A percentile compares a stretch with the other conserved stretches of the same genome.
Conservation (phyloP, 2,888 invertebrate species). For the Nomada hirtipes region DNA sequence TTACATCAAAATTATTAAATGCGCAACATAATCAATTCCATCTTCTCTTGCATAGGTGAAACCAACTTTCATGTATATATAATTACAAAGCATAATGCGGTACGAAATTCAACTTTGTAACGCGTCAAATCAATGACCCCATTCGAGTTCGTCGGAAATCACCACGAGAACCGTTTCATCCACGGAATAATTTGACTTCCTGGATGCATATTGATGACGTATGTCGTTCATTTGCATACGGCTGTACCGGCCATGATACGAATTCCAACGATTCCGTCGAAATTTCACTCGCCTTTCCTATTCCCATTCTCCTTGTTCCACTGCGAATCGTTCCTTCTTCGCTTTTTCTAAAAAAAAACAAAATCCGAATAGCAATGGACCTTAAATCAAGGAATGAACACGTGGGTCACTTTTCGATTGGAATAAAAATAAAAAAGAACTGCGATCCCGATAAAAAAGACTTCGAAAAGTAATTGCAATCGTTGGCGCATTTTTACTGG, state of each 20-base stretch:
- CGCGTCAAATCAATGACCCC: constrained; percentile 25
- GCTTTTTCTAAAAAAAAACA: constrained; percentile 34
- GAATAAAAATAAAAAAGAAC: constrained; percentile 5
- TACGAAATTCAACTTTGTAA: constrained; percentile 10
- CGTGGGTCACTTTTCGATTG: constrained; percentile 40
- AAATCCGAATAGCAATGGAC: constrained; percentile 58
- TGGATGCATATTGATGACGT: constrained; percentile 74
- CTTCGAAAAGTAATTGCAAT: constrained; percentile 39
- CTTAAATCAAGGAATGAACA: constrained; percentile 38
- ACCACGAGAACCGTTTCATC: constrained; percentile 45
- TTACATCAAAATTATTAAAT: too few relatives aligned
- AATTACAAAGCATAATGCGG: neutral
- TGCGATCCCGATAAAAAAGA: neutral
- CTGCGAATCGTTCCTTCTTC: neutral
- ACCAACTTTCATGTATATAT: neutral
- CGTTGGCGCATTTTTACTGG: constrained; percentile 61
- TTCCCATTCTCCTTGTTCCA: neutral
- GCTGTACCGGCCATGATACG: constrained; percentile 35
- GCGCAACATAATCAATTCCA: neutral
- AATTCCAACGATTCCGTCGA: constrained; percentile 28
- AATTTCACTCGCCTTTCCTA: constrained; percentile 7
- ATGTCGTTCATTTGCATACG: constrained; percentile 70
- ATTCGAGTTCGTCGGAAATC: constrained; percentile 42
- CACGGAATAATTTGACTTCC: constrained; percentile 73
- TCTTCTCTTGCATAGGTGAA: neutral